phyloP scores from a whole-genome alignment of 1,140 invertebrate species.

The Drosophila nasuta region DNA sequence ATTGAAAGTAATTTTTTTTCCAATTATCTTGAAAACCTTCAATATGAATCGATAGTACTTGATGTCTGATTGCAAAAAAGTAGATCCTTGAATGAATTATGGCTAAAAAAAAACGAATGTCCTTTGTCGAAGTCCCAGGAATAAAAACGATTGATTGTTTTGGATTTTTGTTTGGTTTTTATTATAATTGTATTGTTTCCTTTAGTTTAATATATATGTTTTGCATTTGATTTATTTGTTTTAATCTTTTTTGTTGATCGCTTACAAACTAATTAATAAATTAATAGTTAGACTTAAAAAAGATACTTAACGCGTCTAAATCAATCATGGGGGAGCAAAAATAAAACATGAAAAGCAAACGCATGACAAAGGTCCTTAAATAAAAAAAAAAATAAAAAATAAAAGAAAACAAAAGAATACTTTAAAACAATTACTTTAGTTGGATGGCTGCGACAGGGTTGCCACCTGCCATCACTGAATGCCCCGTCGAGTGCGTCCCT shows the following conservation, averaged over 20 bases:
- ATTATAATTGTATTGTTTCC: conserved; percentile 78
- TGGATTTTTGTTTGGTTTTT: conserved; percentile 50
- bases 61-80: too few species aligned
- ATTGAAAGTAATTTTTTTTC: too few species aligned
- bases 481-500: background rate
- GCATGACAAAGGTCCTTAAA: conserved; percentile 54
- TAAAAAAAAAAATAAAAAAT: conserved; percentile 39
- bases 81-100: too few species aligned
- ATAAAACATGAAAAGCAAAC: conserved; percentile 67
- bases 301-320: conserved; percentile 67
- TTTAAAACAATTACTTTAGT: conserved; percentile 61
- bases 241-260: conserved; percentile 61
- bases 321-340: conserved; percentile 58
- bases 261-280: conserved; percentile 83
- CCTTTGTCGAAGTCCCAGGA: background rate
- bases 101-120: too few species aligned
- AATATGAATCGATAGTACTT: too few species aligned
- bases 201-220: conserved; percentile 70
- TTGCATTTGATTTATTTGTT: conserved; percentile 74
- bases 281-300: conserved; percentile 80
- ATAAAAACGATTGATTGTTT: background rate
- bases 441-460: conserved; percentile 43
- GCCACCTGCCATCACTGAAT: conserved; percentile 6
- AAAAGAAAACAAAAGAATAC: conserved; percentile 65
- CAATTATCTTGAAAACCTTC: too few species aligned